A percentile compares a stretch with the other conserved stretches of the same genome.
Evolutionary conservation across 2,113 vertebrate species (phyloP).

Genomic region (Psettodes erumei): DNA sequence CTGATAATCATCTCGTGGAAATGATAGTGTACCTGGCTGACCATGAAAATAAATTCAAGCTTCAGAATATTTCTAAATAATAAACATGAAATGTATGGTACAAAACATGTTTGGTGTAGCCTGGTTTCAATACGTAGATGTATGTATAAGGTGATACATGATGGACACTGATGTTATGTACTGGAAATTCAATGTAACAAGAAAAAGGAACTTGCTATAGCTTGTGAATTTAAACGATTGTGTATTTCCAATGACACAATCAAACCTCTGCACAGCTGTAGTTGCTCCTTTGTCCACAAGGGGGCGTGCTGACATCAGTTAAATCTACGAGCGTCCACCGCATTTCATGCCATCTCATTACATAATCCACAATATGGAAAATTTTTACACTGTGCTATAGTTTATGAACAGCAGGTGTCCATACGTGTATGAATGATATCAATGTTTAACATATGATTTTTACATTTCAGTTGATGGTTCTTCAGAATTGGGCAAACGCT

Average conservation of each 20-base stretch:
- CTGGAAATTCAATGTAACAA: background rate
- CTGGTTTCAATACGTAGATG: too few species aligned
- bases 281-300: constrained; percentile 16
- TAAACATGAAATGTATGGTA: too few species aligned
- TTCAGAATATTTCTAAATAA: too few species aligned
- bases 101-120: too few species aligned
- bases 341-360: background rate
- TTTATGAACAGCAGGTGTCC: too few species aligned
- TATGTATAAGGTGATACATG: too few species aligned
- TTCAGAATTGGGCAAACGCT: background rate
- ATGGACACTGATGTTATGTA: background rate
- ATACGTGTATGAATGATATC: too few species aligned
- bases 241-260: background rate
- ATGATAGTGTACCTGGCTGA: too few species aligned
- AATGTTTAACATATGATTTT: too few species aligned
- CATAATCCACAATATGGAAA: background rate
- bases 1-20: too few species aligned
- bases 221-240: background rate
- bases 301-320: constrained; percentile 26
- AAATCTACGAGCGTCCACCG: background rate
- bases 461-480: background rate
- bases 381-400: too few species aligned
- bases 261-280: background rate
- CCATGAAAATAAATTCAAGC: too few species aligned
- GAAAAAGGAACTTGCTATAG: background rate